phyloP scores from a whole-genome alignment of 2,888 invertebrate species.

The Polydrusus tereticollis region DNA sequence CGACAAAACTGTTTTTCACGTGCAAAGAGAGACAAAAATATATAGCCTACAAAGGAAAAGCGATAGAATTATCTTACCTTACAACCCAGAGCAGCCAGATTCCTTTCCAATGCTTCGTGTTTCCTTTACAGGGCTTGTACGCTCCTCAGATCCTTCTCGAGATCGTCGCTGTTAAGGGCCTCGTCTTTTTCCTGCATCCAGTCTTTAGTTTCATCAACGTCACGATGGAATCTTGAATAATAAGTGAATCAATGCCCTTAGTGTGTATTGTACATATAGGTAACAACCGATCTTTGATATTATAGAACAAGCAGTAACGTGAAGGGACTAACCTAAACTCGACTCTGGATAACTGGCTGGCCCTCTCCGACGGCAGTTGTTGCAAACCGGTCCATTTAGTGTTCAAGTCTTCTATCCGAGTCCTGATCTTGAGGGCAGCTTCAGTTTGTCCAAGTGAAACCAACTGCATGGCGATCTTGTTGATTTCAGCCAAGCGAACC shows the following conservation, averaged over 20 bases:
- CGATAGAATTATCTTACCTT: slow-evolving; percentile 71
- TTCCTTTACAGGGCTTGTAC: slow-evolving; percentile 96
- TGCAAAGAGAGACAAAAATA: neutral
- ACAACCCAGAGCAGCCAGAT: slow-evolving; percentile 95
- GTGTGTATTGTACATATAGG: too few relatives aligned
- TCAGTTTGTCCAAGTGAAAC: slow-evolving; percentile 98
- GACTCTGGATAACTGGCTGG: slow-evolving; percentile 97
- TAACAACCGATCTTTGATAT: too few relatives aligned
- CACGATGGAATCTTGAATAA: slow-evolving; percentile 82
- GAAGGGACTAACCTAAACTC: slow-evolving; percentile 68
- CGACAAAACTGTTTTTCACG: neutral
- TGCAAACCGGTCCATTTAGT: slow-evolving; percentile 97
- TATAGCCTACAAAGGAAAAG: neutral
- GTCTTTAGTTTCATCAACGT: slow-evolving; percentile 93
- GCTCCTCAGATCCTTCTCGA: slow-evolving; percentile 95
- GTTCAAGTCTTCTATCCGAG: slow-evolving; percentile 97
- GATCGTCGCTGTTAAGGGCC: slow-evolving; percentile 96
- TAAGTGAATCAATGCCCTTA: too few relatives aligned
- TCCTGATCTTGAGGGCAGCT: slow-evolving; percentile 97
- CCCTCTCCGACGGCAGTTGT: slow-evolving; percentile 93
- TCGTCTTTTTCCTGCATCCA: slow-evolving; percentile 99
- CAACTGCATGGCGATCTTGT: slow-evolving; percentile 97
- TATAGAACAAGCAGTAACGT: too few relatives aligned
- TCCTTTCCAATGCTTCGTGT: slow-evolving; percentile 97
- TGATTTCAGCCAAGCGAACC: slow-evolving; percentile 98